A percentile compares a stretch with the other conserved stretches of the same genome.
Evolutionary conservation across 2,888 invertebrate genomes (phyloP).

Genomic region (Drosophila nr. fundita): DNA sequence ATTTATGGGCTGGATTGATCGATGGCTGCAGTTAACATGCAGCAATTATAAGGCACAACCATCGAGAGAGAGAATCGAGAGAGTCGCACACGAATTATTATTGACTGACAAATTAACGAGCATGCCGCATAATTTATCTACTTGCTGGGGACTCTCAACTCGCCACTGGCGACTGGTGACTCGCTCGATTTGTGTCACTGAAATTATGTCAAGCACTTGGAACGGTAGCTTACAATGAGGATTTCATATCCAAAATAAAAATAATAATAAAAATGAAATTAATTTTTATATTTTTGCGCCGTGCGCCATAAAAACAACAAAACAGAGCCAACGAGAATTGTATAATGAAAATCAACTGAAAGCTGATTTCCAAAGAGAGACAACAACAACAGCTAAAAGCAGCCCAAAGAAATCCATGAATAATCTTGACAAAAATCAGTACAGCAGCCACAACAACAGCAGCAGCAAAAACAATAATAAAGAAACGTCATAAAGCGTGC

Average conservation of each 20-base stretch:
- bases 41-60: constrained; percentile 76
- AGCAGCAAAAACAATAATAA: constrained; percentile 32
- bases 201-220: constrained; percentile 73
- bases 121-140: constrained; percentile 40
- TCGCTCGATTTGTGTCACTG: constrained; percentile 58
- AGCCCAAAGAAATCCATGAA: constrained; percentile 63
- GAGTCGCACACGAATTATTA: constrained; percentile 57
- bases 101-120: constrained; percentile 78
- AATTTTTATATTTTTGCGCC: constrained; percentile 53
- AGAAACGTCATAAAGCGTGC: constrained; percentile 75
- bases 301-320: constrained; percentile 57
- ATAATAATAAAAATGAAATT: constrained; percentile 58
- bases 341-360: constrained; percentile 74
- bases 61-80: constrained; percentile 7
- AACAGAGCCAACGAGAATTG: constrained; percentile 51
- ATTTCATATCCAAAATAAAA: constrained; percentile 27
- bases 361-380: constrained; percentile 76
- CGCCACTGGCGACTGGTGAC: background rate
- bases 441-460: constrained; percentile 27
- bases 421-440: constrained; percentile 73
- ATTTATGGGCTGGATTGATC: constrained; percentile 73
- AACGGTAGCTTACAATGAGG: constrained; percentile 71
- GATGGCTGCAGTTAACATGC: constrained; percentile 76
- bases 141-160: constrained; percentile 24
- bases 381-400: constrained; percentile 46